Evolutionary conservation across 2,888 invertebrate species (phyloP), one percentile per base, ranked within the genome.

Genomic region (Mythimna loreyi): DNA sequence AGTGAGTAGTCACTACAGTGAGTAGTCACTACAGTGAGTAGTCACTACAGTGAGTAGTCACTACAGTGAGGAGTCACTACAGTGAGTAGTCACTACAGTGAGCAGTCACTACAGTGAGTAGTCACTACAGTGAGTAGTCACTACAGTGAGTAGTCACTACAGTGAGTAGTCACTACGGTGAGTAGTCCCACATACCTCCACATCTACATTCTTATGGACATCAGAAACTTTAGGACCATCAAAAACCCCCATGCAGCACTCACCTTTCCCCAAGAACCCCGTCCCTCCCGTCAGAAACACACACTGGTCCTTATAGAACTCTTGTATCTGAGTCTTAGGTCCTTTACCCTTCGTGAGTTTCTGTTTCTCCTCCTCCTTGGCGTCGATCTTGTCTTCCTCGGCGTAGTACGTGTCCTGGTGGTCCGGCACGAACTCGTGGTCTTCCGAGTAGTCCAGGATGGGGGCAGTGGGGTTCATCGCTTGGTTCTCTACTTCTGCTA

Each of bases 361-460:
- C 67, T 93, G 92, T 80, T 96, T 94, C 75, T 95, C 92, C 3
- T 93, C 93, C 52, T 96, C 96, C 66, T 91, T 93, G 0, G 96
- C 95, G 58, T 96, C 96, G 0, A 90, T 86, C 28, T 93, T 90
- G 72, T 94, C 94, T 64, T 93, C 94, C n/a, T 94, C 92, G 0
- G 93, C 91, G 81, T 96, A 96, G 78, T 95, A 96, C 16, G 95
- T 91, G 76, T 96, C 85, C 78, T 94, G 90, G 73, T 92, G 91
- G 49, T 95, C 94, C 0, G 96, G 96, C 0, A 94, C 92, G 86
- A 96, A 97, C 78, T 95, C 94, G 75, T 96, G 94, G 87, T 96
- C 96, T 79, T 96, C 96, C 0, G 96, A 93, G 81, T 87, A 96
- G 85, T 96, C 96, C 53, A 94, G 77, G 36, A 94, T 92, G 0